Evolutionary conservation across 2,113 vertebrate genomes (phyloP), one percentile per base, ranked within the genome.

Genomic region (Poeciliopsis prolifica): DNA sequence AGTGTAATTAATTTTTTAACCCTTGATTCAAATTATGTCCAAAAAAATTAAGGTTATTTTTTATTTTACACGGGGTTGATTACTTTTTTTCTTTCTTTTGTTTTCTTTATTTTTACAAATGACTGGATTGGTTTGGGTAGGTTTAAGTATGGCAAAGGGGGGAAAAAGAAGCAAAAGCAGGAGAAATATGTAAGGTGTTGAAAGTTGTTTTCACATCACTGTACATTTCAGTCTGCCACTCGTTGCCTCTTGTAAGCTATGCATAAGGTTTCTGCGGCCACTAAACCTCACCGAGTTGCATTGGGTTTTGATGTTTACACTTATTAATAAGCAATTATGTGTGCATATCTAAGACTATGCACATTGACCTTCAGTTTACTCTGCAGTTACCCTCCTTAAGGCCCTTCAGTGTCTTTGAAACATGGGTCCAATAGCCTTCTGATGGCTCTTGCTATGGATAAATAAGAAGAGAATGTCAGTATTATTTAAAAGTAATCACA

Each of bases 211-310:
- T 58, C 24, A 24, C 22, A n/a, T 58, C 51, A 58, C 51, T 58
- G 51, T 82, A 31, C 80, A 72, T 78, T 71, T 70, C 68, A 65
- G 35, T 88, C 79, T 89, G 84, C 92, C 91, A 85, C 84, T 75
- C 75, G 89, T 88, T 92, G 91, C 93, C 92, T 94, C 87, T 84
- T 88, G 85, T 87, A 86, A 92, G 80, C 91, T 93, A 93, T 93
- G 93, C 93, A 92, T 89, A 86, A 79, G 29, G 68, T 68, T 78
- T 80, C 72, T 75, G 80, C 29, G 35, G 79, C 81, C 79, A 85
- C 80, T 84, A 75, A 37, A 81, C 54, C 62, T 58, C 75, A 86
- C 64, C 63, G 74, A 86, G 92, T 82, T 90, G 86, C 81, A 77
- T 86, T 61, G 51, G 74, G 78, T 31, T 63, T 63, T 75, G 81